A percentile compares a stretch with the other conserved stretches of the same genome.
Evolutionary conservation across 2,113 vertebrate species (phyloP).

Genomic region (Cryptotis parvus): DNA sequence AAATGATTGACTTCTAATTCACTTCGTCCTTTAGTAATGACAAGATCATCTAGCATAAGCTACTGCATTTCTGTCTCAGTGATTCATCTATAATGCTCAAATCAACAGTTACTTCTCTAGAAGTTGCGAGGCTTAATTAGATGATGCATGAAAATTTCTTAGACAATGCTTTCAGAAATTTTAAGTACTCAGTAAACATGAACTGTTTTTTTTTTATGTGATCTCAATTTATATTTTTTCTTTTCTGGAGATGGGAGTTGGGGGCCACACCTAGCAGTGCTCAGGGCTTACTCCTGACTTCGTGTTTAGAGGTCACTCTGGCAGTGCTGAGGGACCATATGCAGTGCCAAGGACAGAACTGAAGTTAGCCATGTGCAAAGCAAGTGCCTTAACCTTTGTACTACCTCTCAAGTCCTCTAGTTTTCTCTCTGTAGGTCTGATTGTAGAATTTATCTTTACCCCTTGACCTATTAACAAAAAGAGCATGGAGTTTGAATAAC

Average conservation of each 20-base stretch:
- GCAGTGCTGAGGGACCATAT: too few species aligned
- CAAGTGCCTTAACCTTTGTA: too few species aligned
- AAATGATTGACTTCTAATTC: not conserved
- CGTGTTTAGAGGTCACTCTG: too few species aligned
- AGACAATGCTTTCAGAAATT: not conserved
- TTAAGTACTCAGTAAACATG: not conserved
- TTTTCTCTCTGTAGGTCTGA: not conserved
- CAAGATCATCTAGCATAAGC: not conserved
- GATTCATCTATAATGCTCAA: not conserved
- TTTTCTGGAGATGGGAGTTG: not conserved
- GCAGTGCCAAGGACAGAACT: too few species aligned
- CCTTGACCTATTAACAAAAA: not conserved
- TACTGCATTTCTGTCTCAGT: not conserved
- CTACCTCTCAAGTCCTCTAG: not conserved
- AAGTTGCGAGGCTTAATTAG: conserved; percentile 12
- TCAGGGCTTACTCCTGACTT: too few species aligned
- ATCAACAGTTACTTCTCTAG: conserved; percentile 16
- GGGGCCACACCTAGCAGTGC: too few species aligned
- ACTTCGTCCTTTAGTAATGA: not conserved
- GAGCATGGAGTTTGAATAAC: not conserved
- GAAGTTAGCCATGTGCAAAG: too few species aligned
- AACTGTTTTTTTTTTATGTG: not conserved
- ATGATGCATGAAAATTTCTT: not conserved
- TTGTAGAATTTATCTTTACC: not conserved
- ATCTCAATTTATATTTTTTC: not conserved